These are phyloP conservation scores for Pterophyllum scalare DNA, from an alignment of 2,113 vertebrate species.

Conservation along the genomic window DNA sequence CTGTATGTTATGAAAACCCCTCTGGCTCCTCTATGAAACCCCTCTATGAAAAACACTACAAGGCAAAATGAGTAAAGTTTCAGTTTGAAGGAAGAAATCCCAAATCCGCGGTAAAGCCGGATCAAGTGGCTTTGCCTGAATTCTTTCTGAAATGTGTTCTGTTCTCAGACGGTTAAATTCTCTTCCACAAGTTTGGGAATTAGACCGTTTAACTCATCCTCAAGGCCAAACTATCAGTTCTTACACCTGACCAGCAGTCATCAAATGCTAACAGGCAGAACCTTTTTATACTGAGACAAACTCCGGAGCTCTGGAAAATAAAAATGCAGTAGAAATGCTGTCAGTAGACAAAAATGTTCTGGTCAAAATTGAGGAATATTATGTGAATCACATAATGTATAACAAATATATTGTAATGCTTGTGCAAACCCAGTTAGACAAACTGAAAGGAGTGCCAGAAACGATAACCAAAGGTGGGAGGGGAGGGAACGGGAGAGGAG, in stretches of 20 bases:
- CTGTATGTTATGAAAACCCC: not conserved
- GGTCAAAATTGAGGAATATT: not conserved
- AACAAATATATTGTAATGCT: not conserved
- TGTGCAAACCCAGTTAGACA: constrained; percentile 1
- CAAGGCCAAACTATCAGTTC: constrained; percentile 33
- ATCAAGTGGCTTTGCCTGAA: constrained; percentile 51
- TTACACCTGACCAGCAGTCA: not conserved
- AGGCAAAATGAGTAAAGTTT: constrained; percentile 30
- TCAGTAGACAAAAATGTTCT: not conserved
- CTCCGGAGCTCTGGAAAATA: not conserved
- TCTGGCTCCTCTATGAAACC: too few species aligned
- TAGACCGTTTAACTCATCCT: constrained; percentile 39
- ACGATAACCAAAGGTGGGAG: not conserved
- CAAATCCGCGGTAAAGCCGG: constrained; percentile 53
- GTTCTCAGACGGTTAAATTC: constrained; percentile 52
- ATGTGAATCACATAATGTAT: not conserved
- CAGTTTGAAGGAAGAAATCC: constrained; percentile 44
- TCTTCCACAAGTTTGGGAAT: constrained; percentile 39
- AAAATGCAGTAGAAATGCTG: not conserved
- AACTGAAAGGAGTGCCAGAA: not conserved
- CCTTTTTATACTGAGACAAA: not conserved
- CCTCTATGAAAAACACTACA: not conserved
- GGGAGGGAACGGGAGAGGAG: not conserved
- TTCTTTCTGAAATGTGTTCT: constrained; percentile 52
- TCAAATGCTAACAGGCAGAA: constrained; percentile 7